A percentile compares a stretch with the other conserved stretches of the same genome.
Conservation (phyloP, 2,797 vertebrate genomes). For the Myotis myotis region DNA sequence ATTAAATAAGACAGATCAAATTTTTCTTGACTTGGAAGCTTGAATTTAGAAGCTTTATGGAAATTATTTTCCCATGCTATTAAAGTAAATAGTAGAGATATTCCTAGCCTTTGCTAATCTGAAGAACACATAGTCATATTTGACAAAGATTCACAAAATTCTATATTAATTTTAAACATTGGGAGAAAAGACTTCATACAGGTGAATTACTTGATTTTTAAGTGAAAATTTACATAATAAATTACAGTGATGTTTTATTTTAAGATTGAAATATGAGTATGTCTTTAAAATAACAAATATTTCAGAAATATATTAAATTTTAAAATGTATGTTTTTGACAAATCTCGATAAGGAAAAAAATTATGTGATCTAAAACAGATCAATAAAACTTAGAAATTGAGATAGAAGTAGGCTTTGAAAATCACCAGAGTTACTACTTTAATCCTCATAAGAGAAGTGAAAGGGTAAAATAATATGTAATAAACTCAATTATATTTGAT, state of each 20-base stretch:
- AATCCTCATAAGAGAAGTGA: slow-evolving; percentile 55
- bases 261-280: slow-evolving; percentile 23
- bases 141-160: slow-evolving; percentile 19
- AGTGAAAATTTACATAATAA: slow-evolving; percentile 44
- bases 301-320: slow-evolving; percentile 50
- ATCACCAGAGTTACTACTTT: slow-evolving; percentile 40
- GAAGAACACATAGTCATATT: slow-evolving; percentile 12
- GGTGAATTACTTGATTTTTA: slow-evolving; percentile 38
- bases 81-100: slow-evolving; percentile 10
- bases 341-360: slow-evolving; percentile 23
- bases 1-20: slow-evolving; percentile 27
- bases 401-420: slow-evolving; percentile 68
- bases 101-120: slow-evolving; percentile 7
- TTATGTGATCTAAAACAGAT: slow-evolving; percentile 57
- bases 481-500: slow-evolving; percentile 73
- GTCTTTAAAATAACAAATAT: slow-evolving; percentile 30
- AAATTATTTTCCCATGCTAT: slow-evolving; percentile 23
- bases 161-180: slow-evolving; percentile 27
- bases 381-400: slow-evolving; percentile 52
- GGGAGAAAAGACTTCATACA: not conserved
- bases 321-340: slow-evolving; percentile 42
- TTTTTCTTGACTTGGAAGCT: slow-evolving; percentile 32
- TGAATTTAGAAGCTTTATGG: slow-evolving; percentile 48
- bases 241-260: slow-evolving; percentile 7
- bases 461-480: slow-evolving; percentile 57